Evolutionary conservation across 2,888 invertebrate species (phyloP).

Genomic region (Mechanitis messenoides): DNA sequence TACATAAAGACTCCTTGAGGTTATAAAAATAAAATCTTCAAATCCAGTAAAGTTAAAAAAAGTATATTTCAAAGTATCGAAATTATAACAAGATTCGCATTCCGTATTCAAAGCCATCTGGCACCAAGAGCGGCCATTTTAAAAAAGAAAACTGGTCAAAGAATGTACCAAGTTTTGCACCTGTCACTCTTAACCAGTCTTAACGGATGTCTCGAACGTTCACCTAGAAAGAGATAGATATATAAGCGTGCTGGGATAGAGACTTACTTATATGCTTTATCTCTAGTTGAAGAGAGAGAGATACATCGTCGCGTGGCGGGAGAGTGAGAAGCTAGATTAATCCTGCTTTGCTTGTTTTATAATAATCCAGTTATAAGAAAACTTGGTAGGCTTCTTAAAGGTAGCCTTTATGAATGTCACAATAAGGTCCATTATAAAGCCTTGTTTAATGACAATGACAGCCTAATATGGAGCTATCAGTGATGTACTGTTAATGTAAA

Average conservation of each 20-base stretch:
- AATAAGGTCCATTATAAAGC: slow-evolving; percentile 20
- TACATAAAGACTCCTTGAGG: no score
- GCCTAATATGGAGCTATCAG: slow-evolving; percentile 21
- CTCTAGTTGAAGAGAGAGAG: slow-evolving; percentile 28
- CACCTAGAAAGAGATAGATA: slow-evolving; percentile 48
- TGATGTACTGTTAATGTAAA: slow-evolving; percentile 9
- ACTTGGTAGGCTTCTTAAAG: slow-evolving; percentile 29
- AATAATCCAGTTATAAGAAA: slow-evolving; percentile 57
- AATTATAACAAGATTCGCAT: slow-evolving; percentile 14
- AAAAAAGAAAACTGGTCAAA: slow-evolving; percentile 46
- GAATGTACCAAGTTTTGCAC: slow-evolving; percentile 62
- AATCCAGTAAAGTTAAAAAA: not conserved
- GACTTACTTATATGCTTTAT: slow-evolving; percentile 20
- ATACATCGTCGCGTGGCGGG: slow-evolving; percentile 56
- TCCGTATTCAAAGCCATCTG: slow-evolving; percentile 21
- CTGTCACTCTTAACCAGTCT: slow-evolving; percentile 59
- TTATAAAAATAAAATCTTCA: no score
- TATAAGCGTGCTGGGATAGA: slow-evolving; percentile 42
- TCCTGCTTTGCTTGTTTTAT: slow-evolving; percentile 43
- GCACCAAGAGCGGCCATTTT: slow-evolving; percentile 25
- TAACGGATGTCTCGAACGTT: slow-evolving; percentile 62
- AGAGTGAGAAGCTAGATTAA: slow-evolving; percentile 39
- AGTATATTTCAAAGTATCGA: slow-evolving; percentile 13
- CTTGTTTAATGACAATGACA: slow-evolving; percentile 9
- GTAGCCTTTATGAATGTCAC: slow-evolving; percentile 14